A percentile compares a stretch with the other conserved stretches of the same genome.
phyloP scores from a whole-genome alignment of 2,888 invertebrate genomes.

The Phengaris arion region DNA sequence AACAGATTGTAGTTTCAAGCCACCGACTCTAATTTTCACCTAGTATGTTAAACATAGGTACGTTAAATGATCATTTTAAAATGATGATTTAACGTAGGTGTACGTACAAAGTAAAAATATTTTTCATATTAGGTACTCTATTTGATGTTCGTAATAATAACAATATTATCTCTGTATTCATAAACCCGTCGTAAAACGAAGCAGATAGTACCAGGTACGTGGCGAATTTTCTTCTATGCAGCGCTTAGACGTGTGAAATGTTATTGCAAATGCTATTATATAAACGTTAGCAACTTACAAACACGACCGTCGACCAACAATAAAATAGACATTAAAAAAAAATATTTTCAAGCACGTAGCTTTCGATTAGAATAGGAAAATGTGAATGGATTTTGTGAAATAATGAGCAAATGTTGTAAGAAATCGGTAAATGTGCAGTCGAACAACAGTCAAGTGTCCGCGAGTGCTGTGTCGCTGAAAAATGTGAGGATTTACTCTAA shows the following conservation, averaged over 20 bases:
- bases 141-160: neutral
- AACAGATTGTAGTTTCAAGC: too few species aligned
- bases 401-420: conserved; percentile 10
- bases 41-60: too few species aligned
- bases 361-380: neutral
- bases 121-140: neutral
- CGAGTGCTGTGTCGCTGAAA: conserved; percentile 14
- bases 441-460: neutral
- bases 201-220: neutral
- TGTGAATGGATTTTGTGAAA: neutral
- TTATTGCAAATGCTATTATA: neutral
- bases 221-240: neutral
- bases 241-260: neutral
- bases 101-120: too few species aligned
- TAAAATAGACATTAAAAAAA: conserved; percentile 1
- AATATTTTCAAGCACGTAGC: conserved; percentile 1
- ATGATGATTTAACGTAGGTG: too few species aligned
- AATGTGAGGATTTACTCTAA: conserved; percentile 29
- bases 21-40: too few species aligned
- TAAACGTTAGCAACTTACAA: neutral
- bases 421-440: neutral
- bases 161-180: neutral
- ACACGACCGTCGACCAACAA: neutral
- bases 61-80: too few species aligned
- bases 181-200: neutral